Conservation (phyloP, 2,797 vertebrate genomes). For the Catostomus latipinnis region DNA sequence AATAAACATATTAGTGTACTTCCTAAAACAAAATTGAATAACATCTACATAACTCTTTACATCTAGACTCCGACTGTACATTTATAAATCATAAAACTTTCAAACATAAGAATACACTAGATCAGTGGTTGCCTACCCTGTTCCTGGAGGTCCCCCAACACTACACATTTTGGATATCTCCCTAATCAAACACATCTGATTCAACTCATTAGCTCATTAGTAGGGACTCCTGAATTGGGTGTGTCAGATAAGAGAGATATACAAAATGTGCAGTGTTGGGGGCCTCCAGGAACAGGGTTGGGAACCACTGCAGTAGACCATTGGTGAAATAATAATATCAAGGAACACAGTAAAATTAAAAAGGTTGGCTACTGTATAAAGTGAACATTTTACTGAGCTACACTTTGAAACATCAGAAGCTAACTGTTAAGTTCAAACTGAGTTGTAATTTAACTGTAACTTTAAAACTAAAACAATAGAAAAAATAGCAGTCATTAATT, state of each 20-base stretch:
- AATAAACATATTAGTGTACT: slow-evolving; percentile 25
- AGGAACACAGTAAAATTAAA: slow-evolving; percentile 25
- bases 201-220: too few relatives aligned
- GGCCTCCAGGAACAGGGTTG: too few relatives aligned
- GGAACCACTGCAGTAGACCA: background rate
- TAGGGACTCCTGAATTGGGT: too few relatives aligned
- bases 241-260: too few relatives aligned
- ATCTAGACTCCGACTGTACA: slow-evolving; percentile 34
- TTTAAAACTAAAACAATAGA: slow-evolving; percentile 5
- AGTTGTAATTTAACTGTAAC: background rate
- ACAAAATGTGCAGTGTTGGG: too few relatives aligned
- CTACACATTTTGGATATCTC: too few relatives aligned
- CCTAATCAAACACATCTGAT: too few relatives aligned
- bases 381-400: slow-evolving; percentile 27
- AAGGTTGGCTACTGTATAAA: slow-evolving; percentile 40
- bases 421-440: slow-evolving; percentile 3
- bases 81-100: slow-evolving; percentile 26
- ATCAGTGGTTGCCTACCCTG: background rate
- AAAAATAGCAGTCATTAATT: slow-evolving; percentile 21
- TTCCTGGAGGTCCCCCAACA: too few relatives aligned
- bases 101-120: slow-evolving; percentile 34
- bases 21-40: slow-evolving; percentile 15
- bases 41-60: slow-evolving; percentile 17
- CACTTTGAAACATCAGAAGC: background rate
- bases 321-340: slow-evolving; percentile 22